These are phyloP conservation scores for Phaedon cochleariae DNA, from an alignment of 2,888 invertebrate genomes.

Conservation along the genomic window DNA sequence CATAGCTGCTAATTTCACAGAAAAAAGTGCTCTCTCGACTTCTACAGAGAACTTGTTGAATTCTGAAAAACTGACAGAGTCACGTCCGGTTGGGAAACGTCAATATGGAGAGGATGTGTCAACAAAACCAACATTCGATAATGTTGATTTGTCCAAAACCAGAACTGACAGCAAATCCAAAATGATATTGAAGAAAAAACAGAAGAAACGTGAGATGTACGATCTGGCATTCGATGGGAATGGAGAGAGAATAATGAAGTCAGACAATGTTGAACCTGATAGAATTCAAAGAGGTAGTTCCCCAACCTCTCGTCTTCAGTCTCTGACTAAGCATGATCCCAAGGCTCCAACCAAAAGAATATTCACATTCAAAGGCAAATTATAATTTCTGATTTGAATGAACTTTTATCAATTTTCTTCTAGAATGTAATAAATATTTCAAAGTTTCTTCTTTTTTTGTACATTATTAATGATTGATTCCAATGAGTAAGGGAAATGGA, in stretches of 20 bases:
- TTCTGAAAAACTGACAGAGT: not conserved
- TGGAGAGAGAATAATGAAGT: slow-evolving; percentile 38
- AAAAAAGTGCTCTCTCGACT: not conserved
- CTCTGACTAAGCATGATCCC: slow-evolving; percentile 36
- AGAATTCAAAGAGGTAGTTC: slow-evolving; percentile 2
- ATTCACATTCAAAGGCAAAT: slow-evolving; percentile 34
- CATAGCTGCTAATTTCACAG: not conserved
- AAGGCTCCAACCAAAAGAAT: slow-evolving; percentile 26
- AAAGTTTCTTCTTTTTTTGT: too few relatives aligned
- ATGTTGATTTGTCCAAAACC: not conserved
- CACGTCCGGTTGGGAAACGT: not conserved
- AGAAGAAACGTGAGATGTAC: slow-evolving; percentile 33
- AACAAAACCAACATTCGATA: not conserved
- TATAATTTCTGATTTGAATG: not conserved
- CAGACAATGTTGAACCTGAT: slow-evolving; percentile 32
- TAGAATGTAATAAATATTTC: too few relatives aligned
- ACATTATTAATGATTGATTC: too few relatives aligned
- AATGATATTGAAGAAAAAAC: slow-evolving; percentile 12
- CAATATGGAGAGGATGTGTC: not conserved
- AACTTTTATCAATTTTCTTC: too few relatives aligned
- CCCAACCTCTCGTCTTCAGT: not conserved
- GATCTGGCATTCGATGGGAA: slow-evolving; percentile 38
- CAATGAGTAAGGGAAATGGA: too few relatives aligned
- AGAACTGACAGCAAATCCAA: slow-evolving; percentile 10
- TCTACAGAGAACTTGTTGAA: not conserved